phyloP scores from a whole-genome alignment of 2,113 vertebrate species.

The Notiomystis cincta region DNA sequence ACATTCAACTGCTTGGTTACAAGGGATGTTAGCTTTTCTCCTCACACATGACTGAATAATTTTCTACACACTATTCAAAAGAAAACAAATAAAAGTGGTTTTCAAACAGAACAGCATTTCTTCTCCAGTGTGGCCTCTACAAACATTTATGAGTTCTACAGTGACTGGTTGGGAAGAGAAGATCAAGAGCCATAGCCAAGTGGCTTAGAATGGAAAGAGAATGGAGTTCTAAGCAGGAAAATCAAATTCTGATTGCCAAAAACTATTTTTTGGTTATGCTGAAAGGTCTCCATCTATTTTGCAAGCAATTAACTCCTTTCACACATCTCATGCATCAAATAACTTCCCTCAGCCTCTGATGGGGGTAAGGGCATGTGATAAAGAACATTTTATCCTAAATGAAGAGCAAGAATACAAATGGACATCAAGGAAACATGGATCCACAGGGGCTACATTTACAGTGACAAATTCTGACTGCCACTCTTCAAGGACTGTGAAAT shows the following conservation, averaged over 20 bases:
- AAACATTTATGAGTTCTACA: background rate
- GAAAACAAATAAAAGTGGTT: background rate
- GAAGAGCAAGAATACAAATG: background rate
- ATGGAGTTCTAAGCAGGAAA: background rate
- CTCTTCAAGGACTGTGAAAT: background rate
- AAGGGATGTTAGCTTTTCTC: conserved; percentile 13
- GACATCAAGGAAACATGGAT: background rate
- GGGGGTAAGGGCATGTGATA: background rate
- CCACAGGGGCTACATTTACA: fast-evolving
- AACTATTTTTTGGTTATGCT: background rate
- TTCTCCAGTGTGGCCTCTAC: background rate
- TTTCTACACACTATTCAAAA: background rate
- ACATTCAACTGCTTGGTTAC: conserved; percentile 3
- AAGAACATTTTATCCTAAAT: background rate
- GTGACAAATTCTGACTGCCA: background rate
- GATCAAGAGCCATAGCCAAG: background rate
- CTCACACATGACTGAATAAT: background rate
- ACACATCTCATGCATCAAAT: background rate
- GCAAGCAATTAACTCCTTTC: background rate
- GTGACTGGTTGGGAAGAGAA: background rate
- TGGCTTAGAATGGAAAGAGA: background rate
- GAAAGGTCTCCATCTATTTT: background rate
- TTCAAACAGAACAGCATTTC: background rate
- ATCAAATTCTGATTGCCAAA: background rate
- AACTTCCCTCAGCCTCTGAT: background rate